Evolutionary conservation across 2,113 vertebrate genomes (phyloP).

Genomic region (Merops nubicus): DNA sequence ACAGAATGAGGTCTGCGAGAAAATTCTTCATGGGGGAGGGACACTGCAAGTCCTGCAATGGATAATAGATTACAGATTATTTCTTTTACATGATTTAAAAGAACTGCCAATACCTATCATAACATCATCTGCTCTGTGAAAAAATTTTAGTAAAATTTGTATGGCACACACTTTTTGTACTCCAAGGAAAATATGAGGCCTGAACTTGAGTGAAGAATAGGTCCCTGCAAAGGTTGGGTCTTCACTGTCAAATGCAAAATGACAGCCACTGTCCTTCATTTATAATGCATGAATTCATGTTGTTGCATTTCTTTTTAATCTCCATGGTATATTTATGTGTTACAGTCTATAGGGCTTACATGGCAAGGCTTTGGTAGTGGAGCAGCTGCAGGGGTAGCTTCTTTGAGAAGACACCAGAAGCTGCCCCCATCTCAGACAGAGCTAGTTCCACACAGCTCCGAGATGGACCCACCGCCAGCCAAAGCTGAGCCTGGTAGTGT

Average conservation of each 20-base stretch:
- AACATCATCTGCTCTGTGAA: not conserved
- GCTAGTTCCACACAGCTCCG: not conserved
- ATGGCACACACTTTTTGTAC: not conserved
- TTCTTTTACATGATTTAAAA: not conserved
- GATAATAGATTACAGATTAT: not conserved
- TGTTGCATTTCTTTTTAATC: not conserved
- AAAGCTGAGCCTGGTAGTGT: not conserved
- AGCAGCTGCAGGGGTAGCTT: not conserved
- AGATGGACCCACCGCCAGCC: fast-evolving
- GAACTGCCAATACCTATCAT: not conserved
- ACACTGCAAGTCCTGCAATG: not conserved
- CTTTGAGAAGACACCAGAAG: not conserved
- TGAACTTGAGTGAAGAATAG: not conserved
- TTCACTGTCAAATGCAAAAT: not conserved
- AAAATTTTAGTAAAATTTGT: not conserved
- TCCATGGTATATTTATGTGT: not conserved
- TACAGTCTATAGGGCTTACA: not conserved
- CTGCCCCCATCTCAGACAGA: not conserved
- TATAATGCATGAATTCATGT: not conserved
- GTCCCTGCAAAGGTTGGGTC: not conserved
- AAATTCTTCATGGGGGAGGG: not conserved
- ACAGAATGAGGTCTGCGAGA: not conserved
- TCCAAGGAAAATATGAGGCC: not conserved
- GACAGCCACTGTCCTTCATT: not conserved
- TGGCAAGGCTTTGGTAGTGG: not conserved